Evolutionary conservation across 2,797 vertebrate species (phyloP).

Genomic region (Microtus californicus): DNA sequence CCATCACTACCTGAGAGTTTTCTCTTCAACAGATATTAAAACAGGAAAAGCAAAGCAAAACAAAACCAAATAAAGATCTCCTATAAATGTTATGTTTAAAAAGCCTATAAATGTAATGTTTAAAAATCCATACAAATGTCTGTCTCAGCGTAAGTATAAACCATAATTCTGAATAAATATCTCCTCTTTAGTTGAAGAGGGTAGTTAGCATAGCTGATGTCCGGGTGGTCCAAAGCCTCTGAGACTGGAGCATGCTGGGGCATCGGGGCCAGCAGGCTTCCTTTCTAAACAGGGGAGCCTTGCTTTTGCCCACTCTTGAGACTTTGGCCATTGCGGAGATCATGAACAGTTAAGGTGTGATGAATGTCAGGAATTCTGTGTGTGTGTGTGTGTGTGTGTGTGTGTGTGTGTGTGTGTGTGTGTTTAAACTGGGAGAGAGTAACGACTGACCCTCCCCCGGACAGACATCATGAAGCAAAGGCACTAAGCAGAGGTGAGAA

Average conservation of each 20-base stretch:
- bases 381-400: background rate
- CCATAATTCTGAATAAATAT: slow-evolving; percentile 65
- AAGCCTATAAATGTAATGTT: slow-evolving; percentile 59
- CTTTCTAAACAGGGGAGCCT: background rate
- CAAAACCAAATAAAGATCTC: background rate
- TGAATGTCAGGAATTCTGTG: background rate
- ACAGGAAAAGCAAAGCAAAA: background rate
- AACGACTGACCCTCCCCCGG: background rate
- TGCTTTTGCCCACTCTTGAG: background rate
- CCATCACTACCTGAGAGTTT: background rate
- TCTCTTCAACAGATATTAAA: slow-evolving; percentile 37
- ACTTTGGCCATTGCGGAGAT: background rate
- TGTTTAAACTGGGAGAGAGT: background rate
- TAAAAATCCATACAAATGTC: slow-evolving; percentile 61
- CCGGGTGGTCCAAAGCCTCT: slow-evolving; percentile 69
- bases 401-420: background rate
- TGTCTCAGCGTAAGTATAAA: slow-evolving; percentile 57
- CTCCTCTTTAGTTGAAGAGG: slow-evolving; percentile 55
- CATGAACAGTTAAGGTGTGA: slow-evolving; percentile 17
- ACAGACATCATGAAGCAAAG: slow-evolving; percentile 34
- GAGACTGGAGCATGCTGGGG: background rate
- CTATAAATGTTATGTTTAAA: background rate
- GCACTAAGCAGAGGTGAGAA: slow-evolving; percentile 56
- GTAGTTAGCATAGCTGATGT: slow-evolving; percentile 38
- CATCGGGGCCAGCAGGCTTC: background rate